These are phyloP conservation scores for Labeo catla DNA, from an alignment of 2,113 vertebrate species.

Conservation along the genomic window DNA sequence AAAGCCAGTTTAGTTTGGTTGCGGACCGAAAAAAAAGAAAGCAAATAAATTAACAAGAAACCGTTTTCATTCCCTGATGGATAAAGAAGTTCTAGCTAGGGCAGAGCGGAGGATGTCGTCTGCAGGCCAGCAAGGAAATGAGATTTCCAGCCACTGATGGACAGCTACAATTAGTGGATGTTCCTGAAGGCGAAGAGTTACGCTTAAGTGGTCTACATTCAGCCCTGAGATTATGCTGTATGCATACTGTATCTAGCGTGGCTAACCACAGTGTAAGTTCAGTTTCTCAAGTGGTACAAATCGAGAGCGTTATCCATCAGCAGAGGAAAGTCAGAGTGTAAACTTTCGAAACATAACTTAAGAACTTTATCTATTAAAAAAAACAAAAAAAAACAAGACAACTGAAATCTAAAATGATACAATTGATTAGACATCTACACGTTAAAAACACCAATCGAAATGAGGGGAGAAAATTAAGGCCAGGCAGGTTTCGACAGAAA, in stretches of 20 bases:
- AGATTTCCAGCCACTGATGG: conserved; percentile 28
- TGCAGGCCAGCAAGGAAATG: conserved; percentile 20
- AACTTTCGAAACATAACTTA: conserved; percentile 69
- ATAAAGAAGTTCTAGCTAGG: neutral
- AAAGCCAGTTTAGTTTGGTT: conserved; percentile 7
- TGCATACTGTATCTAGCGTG: conserved; percentile 18
- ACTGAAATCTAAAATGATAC: conserved; percentile 15
- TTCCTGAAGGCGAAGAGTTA: conserved; percentile 29
- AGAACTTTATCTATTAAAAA: conserved; percentile 54
- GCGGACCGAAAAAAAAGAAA: neutral
- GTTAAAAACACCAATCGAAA: conserved; percentile 34
- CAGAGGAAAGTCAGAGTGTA: conserved; percentile 57
- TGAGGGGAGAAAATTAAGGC: neutral
- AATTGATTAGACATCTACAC: conserved; percentile 43
- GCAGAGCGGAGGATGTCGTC: neutral
- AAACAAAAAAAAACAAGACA: conserved; percentile 31
- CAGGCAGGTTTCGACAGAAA: conserved; percentile 32
- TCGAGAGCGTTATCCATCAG: conserved; percentile 56
- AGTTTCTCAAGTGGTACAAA: conserved; percentile 36
- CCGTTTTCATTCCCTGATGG: conserved; percentile 35
- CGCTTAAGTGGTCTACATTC: conserved; percentile 63
- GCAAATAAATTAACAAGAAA: conserved; percentile 36
- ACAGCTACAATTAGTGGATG: conserved; percentile 10
- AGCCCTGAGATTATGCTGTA: conserved; percentile 70
- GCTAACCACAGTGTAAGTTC: conserved; percentile 27